These are phyloP conservation scores for Parapsyche elsis DNA, from an alignment of 1,140 invertebrate genomes.

Conservation along the genomic window DNA sequence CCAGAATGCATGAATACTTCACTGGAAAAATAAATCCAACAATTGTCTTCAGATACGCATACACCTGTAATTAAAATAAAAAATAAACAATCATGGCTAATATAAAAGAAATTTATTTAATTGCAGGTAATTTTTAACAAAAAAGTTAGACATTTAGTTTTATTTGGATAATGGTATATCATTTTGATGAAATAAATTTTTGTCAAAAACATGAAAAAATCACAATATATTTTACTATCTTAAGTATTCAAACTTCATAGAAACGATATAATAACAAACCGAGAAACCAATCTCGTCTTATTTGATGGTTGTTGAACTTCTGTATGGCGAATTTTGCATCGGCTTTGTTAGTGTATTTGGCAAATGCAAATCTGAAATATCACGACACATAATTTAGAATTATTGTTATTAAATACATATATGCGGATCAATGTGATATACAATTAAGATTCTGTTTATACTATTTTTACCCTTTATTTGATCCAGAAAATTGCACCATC, in stretches of 20 bases:
- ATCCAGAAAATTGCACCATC: conserved; percentile 67
- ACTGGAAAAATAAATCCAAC: background rate
- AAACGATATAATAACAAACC: background rate
- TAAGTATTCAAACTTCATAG: too few species aligned
- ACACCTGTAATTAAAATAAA: background rate
- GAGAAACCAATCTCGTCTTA: background rate
- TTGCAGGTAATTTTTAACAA: too few species aligned
- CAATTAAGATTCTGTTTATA: background rate
- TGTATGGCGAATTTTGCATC: background rate
- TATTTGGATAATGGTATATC: too few species aligned
- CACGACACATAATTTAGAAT: background rate
- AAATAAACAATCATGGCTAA: too few species aligned
- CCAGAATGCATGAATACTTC: background rate
- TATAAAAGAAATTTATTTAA: too few species aligned
- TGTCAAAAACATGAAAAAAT: too few species aligned
- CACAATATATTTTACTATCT: too few species aligned
- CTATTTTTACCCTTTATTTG: conserved; percentile 62
- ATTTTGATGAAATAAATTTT: background rate
- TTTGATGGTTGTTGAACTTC: background rate
- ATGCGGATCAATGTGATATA: too few species aligned
- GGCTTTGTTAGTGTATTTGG: background rate
- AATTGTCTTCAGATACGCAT: background rate
- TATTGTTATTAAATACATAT: conserved; percentile 1
- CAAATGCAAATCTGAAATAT: conserved; percentile 20
- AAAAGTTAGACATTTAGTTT: too few species aligned